Base-by-base conservation (phyloP, 2,888 invertebrate genomes). In the Amphipoea oculea region DNA sequence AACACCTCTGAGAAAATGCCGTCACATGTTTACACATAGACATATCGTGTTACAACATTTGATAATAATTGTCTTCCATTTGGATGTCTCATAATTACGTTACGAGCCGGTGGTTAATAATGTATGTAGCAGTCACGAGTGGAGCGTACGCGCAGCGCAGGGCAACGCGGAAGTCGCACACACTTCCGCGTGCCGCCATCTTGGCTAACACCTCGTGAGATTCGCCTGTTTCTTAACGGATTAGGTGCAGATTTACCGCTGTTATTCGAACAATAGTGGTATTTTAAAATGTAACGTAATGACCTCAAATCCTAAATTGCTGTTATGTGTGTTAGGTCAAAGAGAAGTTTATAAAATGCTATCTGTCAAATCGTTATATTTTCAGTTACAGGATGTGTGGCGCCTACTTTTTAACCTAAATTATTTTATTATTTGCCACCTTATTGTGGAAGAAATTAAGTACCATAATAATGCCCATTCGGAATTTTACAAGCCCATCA, bases 101-200 rank as follows among this genome's bases (percentile, higher is more conserved):
- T 92, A 91, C 91, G 90, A 90, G 88, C 91, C 89, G 89, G 89
- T 91, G 91, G 92, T 92, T 93, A 88, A 93, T 94, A 95, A 94
- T 95, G 95, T 94, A 94, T 94, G 94, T 91, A 92, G 93, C 89
- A 94, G 95, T 95, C 94, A 95, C 95, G 95, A 95, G 93, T 89
- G 87, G 91, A 88, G 94, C 93, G 94, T 95, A 93, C 94, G 94
- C 93, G 95, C 92, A 91, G 91, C 92, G 92, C 94, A 95, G 95
- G 95, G 94, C 95, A 93, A 96, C 95, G 95, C 96, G 96, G 96
- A 96, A 96, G 96, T 95, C 94, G 91, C 90, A 93, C 92, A 92
- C 94, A 96, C 95, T 96, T 97, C 96, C 96, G 96, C 96, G 95
- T 96, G 93, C 96, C 96, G 96, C 96, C 96, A 96, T 96, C 96